Base-by-base conservation (phyloP, 1,140 invertebrate genomes). In the Anastrepha obliqua region DNA sequence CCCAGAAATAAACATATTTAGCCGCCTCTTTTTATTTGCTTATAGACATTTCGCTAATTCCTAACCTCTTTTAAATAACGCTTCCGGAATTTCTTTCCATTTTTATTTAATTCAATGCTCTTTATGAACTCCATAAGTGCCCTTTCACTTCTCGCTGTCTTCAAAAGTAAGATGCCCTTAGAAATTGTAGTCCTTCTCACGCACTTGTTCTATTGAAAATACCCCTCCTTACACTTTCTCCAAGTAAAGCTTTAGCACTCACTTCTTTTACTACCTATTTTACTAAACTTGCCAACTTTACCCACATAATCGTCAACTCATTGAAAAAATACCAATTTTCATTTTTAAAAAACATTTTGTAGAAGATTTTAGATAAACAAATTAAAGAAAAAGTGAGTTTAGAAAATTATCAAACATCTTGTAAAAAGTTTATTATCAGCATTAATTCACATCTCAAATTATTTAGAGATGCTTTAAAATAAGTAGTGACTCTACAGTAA, bases 1-100 rank as follows among this genome's bases (percentile, higher is more conserved):
- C 51, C 51, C 51, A 6, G 51, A 55, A 55, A 55, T 47, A 44
- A 47, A 65, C 29, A 47, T n/a, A 67, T 13, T 74, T 44, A 47
- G 65, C 65, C n/a, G 65, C 67, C 11, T 74, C 67, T 74, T 11
- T 74, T 74, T 74, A 62, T 44, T 42, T 47, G 44, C 44, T 17
- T 74, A 44, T 67, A 67, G 39, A 42, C 9, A 39, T 7, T 29
- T 67, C 13, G 20, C 20, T 42, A 39, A 13, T 74, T 5, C 7
- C 44, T 42, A 15, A 15, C 8, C 51, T 15, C 67, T 13, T 9
- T 67, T 67, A 47, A 17, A 47, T 0, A 44, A 55, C 51, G 6
- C 51, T 55, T 55, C 11, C 11, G 11, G 51, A 6, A 55, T 55
- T 55, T 55, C 6, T 55, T 55, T 8, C 51, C 13, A 17, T 47